These are phyloP conservation scores for Notocelia uddmanniana DNA, from an alignment of 2,888 invertebrate species.

Conservation along the genomic window DNA sequence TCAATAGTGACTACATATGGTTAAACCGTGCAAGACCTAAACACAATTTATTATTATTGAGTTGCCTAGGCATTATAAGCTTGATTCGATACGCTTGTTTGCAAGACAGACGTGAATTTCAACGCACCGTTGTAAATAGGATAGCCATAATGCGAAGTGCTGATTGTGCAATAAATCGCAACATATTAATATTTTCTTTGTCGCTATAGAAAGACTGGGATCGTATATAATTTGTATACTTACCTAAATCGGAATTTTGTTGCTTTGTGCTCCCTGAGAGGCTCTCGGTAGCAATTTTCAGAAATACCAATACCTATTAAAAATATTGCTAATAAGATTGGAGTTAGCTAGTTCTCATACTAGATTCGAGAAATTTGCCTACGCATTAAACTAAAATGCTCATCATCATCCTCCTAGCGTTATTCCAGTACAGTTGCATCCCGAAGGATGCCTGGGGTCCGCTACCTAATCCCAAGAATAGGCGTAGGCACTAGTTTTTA, in stretches of 20 bases:
- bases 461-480: too few species aligned
- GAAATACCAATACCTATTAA: too few species aligned
- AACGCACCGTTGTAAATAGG: conserved; percentile 2
- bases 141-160: neutral
- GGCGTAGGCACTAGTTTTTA: too few species aligned
- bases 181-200: neutral
- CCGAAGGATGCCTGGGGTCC: too few species aligned
- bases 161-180: neutral
- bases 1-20: conserved; percentile 36
- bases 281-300: neutral
- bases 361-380: neutral
- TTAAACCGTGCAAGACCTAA: conserved; percentile 29
- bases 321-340: neutral
- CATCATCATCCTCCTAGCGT: too few species aligned
- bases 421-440: too few species aligned
- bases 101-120: neutral
- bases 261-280: neutral
- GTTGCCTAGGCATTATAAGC: conserved; percentile 2
- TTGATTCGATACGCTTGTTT: conserved; percentile 26
- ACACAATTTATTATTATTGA: conserved; percentile 18
- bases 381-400: neutral
- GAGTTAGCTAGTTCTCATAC: neutral
- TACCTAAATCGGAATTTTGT: too few species aligned
- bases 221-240: too few species aligned
- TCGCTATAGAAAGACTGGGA: neutral